These are phyloP conservation scores for Cyrtonyx montezumae DNA, from an alignment of 2,113 vertebrate genomes.

Conservation along the genomic window DNA sequence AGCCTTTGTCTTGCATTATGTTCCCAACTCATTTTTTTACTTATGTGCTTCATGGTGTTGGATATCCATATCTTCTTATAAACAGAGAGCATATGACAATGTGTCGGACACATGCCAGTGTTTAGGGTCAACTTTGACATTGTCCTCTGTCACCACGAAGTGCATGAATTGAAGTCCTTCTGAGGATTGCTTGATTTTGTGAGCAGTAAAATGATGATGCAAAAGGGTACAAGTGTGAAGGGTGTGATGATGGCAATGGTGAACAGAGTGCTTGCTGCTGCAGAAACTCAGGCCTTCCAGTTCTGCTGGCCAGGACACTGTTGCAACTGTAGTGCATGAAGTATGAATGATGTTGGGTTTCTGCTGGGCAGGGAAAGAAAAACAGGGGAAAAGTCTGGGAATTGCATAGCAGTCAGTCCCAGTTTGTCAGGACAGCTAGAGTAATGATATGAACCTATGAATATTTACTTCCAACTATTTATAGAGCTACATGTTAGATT, in stretches of 20 bases:
- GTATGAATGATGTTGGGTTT: not conserved
- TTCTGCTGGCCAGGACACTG: not conserved
- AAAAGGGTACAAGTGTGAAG: not conserved
- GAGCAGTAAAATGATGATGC: not conserved
- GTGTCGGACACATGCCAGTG: not conserved
- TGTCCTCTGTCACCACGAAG: rapidly evolving
- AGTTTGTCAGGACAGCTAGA: not conserved
- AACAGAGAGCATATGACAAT: not conserved
- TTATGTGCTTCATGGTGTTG: not conserved
- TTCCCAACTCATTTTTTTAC: not conserved
- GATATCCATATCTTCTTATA: not conserved
- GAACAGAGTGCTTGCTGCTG: not conserved
- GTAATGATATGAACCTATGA: not conserved
- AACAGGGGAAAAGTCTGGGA: not conserved
- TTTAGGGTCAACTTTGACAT: not conserved
- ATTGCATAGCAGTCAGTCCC: not conserved
- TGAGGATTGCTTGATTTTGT: not conserved
- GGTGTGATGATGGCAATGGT: not conserved
- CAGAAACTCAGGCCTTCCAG: not conserved
- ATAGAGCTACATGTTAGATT: not conserved
- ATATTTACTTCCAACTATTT: constrained; percentile 31
- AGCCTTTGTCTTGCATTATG: not conserved
- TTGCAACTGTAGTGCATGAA: not conserved
- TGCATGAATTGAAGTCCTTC: not conserved
- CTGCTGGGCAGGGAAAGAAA: not conserved